These are phyloP conservation scores for Planococcus citri DNA, from an alignment of 1,140 invertebrate genomes.

Conservation along the genomic window DNA sequence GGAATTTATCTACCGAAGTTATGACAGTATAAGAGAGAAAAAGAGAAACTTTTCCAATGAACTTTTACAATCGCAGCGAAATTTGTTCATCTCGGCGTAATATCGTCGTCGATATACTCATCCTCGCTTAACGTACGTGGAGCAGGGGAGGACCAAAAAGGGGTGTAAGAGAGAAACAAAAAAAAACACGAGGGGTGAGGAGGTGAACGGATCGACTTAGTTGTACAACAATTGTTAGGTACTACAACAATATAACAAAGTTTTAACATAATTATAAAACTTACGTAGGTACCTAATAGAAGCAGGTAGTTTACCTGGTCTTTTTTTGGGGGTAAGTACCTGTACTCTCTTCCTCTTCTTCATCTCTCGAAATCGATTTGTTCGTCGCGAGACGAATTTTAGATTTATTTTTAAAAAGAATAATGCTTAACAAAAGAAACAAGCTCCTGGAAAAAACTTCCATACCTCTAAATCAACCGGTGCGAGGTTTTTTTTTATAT, in stretches of 20 bases:
- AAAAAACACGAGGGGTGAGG: too few relatives aligned
- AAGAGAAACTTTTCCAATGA: background rate
- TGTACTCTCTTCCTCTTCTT: too few relatives aligned
- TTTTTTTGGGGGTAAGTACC: background rate
- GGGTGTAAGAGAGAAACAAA: too few relatives aligned
- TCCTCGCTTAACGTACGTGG: too few relatives aligned
- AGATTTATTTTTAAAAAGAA: background rate
- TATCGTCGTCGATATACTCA: background rate
- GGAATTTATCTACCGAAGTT: background rate
- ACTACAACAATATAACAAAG: too few relatives aligned
- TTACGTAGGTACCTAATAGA: too few relatives aligned
- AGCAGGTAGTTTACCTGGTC: background rate
- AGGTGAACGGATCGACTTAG: too few relatives aligned
- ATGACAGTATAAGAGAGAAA: too few relatives aligned
- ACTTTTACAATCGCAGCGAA: background rate
- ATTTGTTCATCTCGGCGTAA: background rate
- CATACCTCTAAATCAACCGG: background rate
- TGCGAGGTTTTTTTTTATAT: background rate
- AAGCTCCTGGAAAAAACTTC: background rate
- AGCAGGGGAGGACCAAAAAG: too few relatives aligned
- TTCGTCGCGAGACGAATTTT: background rate
- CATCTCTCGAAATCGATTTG: background rate
- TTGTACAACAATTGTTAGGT: too few relatives aligned
- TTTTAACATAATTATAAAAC: slow-evolving; percentile 7
- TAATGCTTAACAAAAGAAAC: background rate